Conservation (phyloP, 2,797 vertebrate genomes). For the Acipenser transmontanus region DNA sequence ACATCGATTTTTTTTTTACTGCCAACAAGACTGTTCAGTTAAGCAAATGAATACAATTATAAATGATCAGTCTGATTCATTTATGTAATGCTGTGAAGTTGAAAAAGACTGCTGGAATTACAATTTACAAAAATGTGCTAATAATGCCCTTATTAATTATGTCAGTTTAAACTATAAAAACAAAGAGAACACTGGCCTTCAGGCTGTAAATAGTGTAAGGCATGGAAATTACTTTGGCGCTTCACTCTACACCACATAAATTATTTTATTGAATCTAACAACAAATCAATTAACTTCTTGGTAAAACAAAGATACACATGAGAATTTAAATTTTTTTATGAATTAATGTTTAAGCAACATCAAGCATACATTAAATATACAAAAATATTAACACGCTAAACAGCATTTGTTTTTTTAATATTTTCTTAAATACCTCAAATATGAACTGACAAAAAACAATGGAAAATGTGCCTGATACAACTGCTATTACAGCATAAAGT, state of each 20-base stretch:
- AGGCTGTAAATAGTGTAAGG: too few relatives aligned
- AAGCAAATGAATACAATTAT: background rate
- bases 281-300: constrained; percentile 44
- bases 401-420: constrained; percentile 34
- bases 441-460: constrained; percentile 6
- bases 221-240: background rate
- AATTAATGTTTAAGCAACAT: constrained; percentile 44
- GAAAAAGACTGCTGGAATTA: background rate
- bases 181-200: too few relatives aligned
- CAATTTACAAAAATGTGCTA: too few relatives aligned
- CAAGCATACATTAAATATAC: constrained; percentile 49
- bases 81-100: background rate
- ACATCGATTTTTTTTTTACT: background rate
- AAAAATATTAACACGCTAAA: constrained; percentile 61
- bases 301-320: constrained; percentile 40
- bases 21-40: background rate
- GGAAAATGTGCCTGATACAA: constrained; percentile 24
- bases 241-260: constrained; percentile 37
- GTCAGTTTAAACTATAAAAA: too few relatives aligned
- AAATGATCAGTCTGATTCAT: background rate
- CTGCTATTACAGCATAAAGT: background rate
- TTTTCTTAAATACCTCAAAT: constrained; percentile 23
- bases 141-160: too few relatives aligned
- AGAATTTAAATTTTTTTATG: constrained; percentile 37
- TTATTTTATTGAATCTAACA: constrained; percentile 55